A percentile compares a stretch with the other conserved stretches of the same genome.
Conservation (phyloP, 92 coral and sea anemone species). For the Umimayanthus chanpuru region DNA sequence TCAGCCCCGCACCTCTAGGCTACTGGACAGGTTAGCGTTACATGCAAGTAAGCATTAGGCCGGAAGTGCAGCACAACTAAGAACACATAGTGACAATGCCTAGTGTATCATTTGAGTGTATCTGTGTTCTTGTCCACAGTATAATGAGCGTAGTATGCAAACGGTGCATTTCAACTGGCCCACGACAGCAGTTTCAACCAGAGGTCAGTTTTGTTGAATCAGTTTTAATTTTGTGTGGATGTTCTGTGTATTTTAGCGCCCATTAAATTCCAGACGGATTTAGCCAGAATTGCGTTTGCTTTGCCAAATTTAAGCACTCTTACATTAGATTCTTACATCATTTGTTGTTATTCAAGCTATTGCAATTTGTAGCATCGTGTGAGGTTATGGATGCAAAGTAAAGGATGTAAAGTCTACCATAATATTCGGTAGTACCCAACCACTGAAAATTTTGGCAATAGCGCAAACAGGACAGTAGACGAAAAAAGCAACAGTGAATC, state of each 20-base stretch:
- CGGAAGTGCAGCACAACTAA: too few relatives aligned
- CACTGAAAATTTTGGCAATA: background rate
- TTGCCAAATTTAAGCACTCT: too few relatives aligned
- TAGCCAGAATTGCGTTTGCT: too few relatives aligned
- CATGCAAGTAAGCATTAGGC: background rate
- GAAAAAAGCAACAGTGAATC: too few relatives aligned
- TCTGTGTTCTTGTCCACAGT: slow-evolving; percentile 43
- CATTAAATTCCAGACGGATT: background rate
- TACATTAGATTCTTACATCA: too few relatives aligned
- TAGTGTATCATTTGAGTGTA: background rate
- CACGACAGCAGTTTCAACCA: slow-evolving; percentile 58
- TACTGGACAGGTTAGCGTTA: background rate
- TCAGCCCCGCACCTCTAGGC: too few relatives aligned
- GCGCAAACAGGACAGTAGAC: background rate
- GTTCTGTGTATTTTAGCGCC: background rate
- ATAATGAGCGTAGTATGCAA: slow-evolving; percentile 67
- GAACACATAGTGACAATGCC: background rate
- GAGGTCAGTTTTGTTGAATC: slow-evolving; percentile 42
- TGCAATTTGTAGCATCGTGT: too few relatives aligned
- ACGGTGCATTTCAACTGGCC: slow-evolving; percentile 75
- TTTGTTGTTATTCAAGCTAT: too few relatives aligned
- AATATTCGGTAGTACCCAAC: too few relatives aligned
- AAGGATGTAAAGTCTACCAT: too few relatives aligned
- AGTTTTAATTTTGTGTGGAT: background rate
- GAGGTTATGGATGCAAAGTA: too few relatives aligned